phyloP scores from a whole-genome alignment of 1,140 invertebrate genomes.

The Neoseiulus cucumeris region DNA sequence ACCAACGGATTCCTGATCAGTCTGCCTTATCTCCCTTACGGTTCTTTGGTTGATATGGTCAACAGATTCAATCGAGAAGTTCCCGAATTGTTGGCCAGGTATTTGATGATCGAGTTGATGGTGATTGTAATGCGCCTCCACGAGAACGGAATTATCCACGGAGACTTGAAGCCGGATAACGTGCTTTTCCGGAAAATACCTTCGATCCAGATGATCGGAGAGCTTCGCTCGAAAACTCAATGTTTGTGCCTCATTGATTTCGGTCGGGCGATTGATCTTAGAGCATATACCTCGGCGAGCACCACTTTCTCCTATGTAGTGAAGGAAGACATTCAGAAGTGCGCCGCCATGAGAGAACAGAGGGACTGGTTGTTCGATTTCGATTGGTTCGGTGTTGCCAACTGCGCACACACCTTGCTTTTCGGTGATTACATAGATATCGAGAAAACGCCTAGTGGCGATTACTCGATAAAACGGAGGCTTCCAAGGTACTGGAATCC shows the following conservation, averaged over 20 bases:
- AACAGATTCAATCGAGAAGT: constrained; percentile 18
- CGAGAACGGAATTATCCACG: constrained; percentile 74
- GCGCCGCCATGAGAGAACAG: constrained; percentile 63
- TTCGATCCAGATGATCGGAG: constrained; percentile 23
- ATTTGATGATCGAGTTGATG: constrained; percentile 66
- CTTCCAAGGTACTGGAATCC: background rate
- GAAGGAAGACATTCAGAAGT: constrained; percentile 51
- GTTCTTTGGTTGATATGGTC: constrained; percentile 23
- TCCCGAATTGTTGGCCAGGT: constrained; percentile 44
- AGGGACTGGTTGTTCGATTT: constrained; percentile 74
- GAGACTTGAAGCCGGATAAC: constrained; percentile 93
- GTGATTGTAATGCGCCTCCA: constrained; percentile 71
- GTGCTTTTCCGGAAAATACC: constrained; percentile 49
- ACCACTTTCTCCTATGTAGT: constrained; percentile 54
- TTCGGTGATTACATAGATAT: constrained; percentile 73
- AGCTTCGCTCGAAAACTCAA: constrained; percentile 31
- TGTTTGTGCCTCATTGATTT: constrained; percentile 63
- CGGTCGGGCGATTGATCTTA: constrained; percentile 72
- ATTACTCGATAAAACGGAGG: background rate
- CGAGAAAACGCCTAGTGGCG: constrained; percentile 30
- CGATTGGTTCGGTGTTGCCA: constrained; percentile 66
- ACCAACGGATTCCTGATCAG: background rate
- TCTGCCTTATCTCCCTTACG: background rate
- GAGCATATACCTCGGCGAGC: constrained; percentile 43
- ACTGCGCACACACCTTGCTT: constrained; percentile 58